These are phyloP conservation scores for Danionella cerebrum DNA, from an alignment of 2,113 vertebrate genomes.

Conservation along the genomic window DNA sequence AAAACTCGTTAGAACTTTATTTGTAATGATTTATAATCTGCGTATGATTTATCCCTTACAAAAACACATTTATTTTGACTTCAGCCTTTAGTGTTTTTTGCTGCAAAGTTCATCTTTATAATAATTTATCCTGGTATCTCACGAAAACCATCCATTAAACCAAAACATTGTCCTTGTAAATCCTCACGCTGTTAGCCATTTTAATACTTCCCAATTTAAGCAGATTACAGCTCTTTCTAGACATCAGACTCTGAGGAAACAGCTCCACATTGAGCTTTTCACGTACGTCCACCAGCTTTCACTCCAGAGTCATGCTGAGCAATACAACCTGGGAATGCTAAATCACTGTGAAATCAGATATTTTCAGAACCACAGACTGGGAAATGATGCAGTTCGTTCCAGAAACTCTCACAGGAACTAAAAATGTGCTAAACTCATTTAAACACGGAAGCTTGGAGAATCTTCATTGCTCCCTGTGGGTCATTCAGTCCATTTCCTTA, in stretches of 20 bases:
- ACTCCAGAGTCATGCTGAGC: not conserved
- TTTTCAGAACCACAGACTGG: conserved; percentile 2
- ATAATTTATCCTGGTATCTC: not conserved
- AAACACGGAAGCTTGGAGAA: not conserved
- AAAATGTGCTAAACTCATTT: conserved; percentile 21
- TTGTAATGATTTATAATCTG: too few species aligned
- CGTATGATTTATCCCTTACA: too few species aligned
- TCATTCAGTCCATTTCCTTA: too few species aligned
- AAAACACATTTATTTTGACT: not conserved
- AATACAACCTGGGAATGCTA: not conserved
- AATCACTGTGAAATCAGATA: conserved; percentile 9
- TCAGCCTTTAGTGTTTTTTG: not conserved
- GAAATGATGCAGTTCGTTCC: not conserved
- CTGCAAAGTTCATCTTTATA: not conserved
- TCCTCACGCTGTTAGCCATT: not conserved
- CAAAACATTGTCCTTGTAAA: not conserved
- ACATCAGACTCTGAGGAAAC: not conserved
- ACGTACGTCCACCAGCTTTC: not conserved
- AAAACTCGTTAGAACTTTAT: not conserved
- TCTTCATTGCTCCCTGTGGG: not conserved
- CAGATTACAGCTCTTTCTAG: not conserved
- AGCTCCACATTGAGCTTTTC: not conserved
- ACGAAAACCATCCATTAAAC: not conserved
- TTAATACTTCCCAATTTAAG: not conserved
- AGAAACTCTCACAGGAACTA: conserved; percentile 13